A percentile compares a stretch with the other conserved stretches of the same genome.
These are phyloP conservation scores for Agelastica alni DNA, from an alignment of 2,888 invertebrate genomes.

Conservation along the genomic window DNA sequence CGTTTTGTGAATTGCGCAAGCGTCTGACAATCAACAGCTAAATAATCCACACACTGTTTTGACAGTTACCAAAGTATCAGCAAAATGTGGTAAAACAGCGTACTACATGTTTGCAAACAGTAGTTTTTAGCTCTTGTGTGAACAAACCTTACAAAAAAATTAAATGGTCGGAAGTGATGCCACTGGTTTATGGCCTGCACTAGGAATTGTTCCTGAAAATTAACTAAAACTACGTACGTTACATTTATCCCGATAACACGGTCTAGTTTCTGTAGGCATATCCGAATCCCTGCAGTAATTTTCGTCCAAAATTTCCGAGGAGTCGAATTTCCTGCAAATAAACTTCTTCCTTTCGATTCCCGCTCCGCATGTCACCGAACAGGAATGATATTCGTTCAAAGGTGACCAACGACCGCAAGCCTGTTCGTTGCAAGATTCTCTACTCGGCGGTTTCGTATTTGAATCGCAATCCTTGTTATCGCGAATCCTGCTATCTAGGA, in stretches of 20 bases:
- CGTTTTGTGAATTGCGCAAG: too few species aligned
- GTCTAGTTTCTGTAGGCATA: slow-evolving; percentile 40
- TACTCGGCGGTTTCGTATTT: slow-evolving; percentile 38
- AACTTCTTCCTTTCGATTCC: slow-evolving; percentile 55
- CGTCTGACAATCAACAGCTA: too few species aligned
- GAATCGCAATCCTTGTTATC: slow-evolving; percentile 53
- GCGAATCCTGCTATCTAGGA: slow-evolving; percentile 59
- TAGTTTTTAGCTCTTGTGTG: too few species aligned
- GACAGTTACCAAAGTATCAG: too few species aligned
- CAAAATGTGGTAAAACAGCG: too few species aligned
- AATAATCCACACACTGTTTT: too few species aligned
- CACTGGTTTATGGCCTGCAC: too few species aligned
- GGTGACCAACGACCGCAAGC: slow-evolving; percentile 62
- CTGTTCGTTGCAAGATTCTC: slow-evolving; percentile 47
- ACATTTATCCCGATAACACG: slow-evolving; percentile 36
- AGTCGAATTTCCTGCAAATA: slow-evolving; percentile 48
- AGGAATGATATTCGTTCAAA: slow-evolving; percentile 59
- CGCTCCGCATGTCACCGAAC: slow-evolving; percentile 59
- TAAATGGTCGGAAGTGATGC: too few species aligned
- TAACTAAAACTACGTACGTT: too few species aligned
- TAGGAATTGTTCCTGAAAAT: too few species aligned
- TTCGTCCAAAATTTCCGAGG: slow-evolving; percentile 44
- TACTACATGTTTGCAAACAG: too few species aligned
- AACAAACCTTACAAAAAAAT: too few species aligned
- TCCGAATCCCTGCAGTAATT: slow-evolving; percentile 43